Evolutionary conservation across 2,888 invertebrate genomes (phyloP).

Genomic region (Molorchus minor): DNA sequence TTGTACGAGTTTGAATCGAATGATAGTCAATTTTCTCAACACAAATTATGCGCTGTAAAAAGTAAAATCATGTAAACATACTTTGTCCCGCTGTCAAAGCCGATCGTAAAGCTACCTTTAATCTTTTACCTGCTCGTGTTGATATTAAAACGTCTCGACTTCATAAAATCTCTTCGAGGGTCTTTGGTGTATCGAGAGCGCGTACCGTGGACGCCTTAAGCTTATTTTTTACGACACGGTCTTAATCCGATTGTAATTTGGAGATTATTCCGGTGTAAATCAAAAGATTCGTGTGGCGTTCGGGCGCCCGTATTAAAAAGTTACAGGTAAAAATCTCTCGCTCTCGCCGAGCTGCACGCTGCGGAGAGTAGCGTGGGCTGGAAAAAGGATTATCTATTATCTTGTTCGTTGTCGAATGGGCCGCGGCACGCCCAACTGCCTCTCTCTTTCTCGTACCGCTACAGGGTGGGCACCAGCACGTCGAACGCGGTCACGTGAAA

Average conservation of each 20-base stretch:
- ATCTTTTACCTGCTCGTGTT: background rate
- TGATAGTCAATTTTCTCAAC: no score
- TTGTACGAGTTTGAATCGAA: no score
- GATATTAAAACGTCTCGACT: background rate
- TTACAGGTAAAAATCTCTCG: conserved; percentile 20
- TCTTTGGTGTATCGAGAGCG: conserved; percentile 16
- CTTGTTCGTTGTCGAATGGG: conserved; percentile 49
- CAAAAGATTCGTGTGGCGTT: conserved; percentile 30
- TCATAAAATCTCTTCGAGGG: conserved; percentile 21
- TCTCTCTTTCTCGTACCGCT: conserved; percentile 29
- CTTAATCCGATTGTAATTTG: conserved; percentile 35
- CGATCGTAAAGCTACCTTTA: background rate
- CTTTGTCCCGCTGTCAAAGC: background rate
- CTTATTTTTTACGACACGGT: conserved; percentile 18
- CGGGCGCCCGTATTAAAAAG: conserved; percentile 26
- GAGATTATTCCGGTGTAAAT: conserved; percentile 36
- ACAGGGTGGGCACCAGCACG: conserved; percentile 13
- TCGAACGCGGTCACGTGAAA: background rate
- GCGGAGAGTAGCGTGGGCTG: conserved; percentile 13
- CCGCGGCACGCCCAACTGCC: conserved; percentile 48
- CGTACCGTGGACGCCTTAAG: conserved; percentile 9
- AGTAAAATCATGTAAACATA: background rate
- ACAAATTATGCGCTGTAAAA: no score
- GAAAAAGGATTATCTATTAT: conserved; percentile 54
- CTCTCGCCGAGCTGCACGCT: conserved; percentile 6